Evolutionary conservation across 2,888 invertebrate genomes (phyloP), one percentile per base, ranked within the genome.

Genomic region (Azorinus chamasolen): DNA sequence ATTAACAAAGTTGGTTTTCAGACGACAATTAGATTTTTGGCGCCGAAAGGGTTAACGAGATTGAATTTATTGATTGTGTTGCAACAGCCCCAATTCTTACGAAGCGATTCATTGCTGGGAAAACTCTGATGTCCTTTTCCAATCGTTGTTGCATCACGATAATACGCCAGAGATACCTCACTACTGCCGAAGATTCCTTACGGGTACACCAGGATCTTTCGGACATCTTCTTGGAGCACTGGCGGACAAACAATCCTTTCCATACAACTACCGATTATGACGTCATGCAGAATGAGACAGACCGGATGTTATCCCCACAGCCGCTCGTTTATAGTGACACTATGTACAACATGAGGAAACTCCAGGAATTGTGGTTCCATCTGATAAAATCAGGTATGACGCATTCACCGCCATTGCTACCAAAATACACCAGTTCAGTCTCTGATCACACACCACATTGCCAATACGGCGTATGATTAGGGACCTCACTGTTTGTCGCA

Each of bases 351-450:
- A 63, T 88, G 32, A 70, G 94, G 24, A 80, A 91, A 43, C 64
- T 93, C 5, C 83, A 89, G 22, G 91, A 92, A 81, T 86, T 93
- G 16, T 93, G 93, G 93, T 92, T 89, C 74, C 93, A 93, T 71
- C 84, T 93, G 1, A 87, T 94, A 18, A 90, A 93, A 39, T 78
- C 91, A 55, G 92, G 92, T 92, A 72, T 25, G n/a, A n/a, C n/a
- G n/a, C n/a, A n/a, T n/a, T n/a, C n/a, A n/a, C n/a, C n/a, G n/a
- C n/a, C n/a, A n/a, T n/a, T n/a, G n/a, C n/a, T n/a, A n/a, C n/a
- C n/a, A n/a, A n/a, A n/a, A n/a, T n/a, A n/a, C n/a, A n/a, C n/a
- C n/a, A n/a, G n/a, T n/a, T n/a, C n/a, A n/a, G n/a, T n/a, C n/a
- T n/a, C n/a, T n/a, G n/a, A n/a, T n/a, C n/a, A n/a, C n/a, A n/a